Evolutionary conservation across 2,113 vertebrate genomes (phyloP), one percentile per base, ranked within the genome.

Genomic region (Festucalex cinctus): DNA sequence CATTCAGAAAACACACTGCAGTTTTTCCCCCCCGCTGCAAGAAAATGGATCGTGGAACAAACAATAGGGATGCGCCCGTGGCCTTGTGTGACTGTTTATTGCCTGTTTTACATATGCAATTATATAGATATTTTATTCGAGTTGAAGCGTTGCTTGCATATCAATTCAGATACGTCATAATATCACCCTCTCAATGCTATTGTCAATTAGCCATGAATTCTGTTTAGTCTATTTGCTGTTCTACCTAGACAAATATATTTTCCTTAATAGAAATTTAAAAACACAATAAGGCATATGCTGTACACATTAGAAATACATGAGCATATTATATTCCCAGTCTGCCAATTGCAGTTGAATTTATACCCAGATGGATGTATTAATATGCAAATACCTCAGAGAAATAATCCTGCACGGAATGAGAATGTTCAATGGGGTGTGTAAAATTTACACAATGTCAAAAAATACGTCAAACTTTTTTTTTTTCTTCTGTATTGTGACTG

Each of bases 1-100:
- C 86, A 84, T 82, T 76, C 79, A 78, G 83, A 85, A 84, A 81
- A 85, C 78, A 86, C 70, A 61, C 77, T 79, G 75, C 75, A 63
- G 73, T 74, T 85, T 81, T 73, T 73, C 49, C 71, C 76, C 76
- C 70, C 56, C 71, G 76, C 76, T 46, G 68, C 68, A 58, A 85
- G 70, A 75, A 82, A 83, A 88, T 82, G 71, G 78, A 83, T 75
- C 22, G 70, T 69, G 63, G 83, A 61, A 69, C 70, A 76, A 64
- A 72, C 71, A 16, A 63, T n/a, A 65, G 35, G 43, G 5, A 7
- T 49, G 22, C 62, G 28, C 41, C 13, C 13, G 37, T 62, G 37
- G 41, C 37, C 12, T 10, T 22, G n/a, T 62, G 14, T 32, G 60
- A 14, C 37, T n/a, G n/a, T 14, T 26, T 26, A 7, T 6, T 32